Evolutionary conservation across 2,797 vertebrate species (phyloP).

Genomic region (Cryptoblepharus egeriae): DNA sequence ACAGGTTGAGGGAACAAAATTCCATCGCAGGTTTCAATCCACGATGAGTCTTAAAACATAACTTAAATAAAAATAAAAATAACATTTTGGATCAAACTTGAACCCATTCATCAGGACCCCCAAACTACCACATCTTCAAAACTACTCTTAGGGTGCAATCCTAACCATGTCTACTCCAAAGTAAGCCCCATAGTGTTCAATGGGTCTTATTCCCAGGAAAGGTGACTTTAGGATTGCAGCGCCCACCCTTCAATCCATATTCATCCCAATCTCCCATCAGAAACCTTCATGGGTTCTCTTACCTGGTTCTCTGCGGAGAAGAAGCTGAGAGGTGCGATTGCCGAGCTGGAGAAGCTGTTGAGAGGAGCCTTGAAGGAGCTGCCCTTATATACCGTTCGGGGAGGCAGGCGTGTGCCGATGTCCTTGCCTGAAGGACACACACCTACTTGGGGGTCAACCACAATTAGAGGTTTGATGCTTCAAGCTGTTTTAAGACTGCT

Average conservation of each 20-base stretch:
- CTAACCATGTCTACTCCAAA: too few species aligned
- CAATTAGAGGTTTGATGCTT: neutral
- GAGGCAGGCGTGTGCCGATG: neutral
- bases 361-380: neutral
- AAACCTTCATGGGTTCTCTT: neutral
- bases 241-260: too few species aligned
- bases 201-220: too few species aligned
- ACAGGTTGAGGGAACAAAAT: too few species aligned
- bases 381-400: neutral
- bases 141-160: too few species aligned
- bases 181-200: too few species aligned
- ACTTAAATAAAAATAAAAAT: too few species aligned
- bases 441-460: neutral
- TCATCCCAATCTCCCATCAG: neutral
- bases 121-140: too few species aligned
- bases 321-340: neutral
- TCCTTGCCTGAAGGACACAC: neutral
- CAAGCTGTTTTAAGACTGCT: conserved; percentile 8
- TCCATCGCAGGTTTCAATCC: too few species aligned
- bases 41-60: too few species aligned
- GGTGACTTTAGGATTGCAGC: neutral
- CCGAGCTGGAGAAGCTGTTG: neutral
- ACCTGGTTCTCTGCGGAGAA: neutral
- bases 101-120: too few species aligned
- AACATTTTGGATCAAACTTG: too few species aligned